A percentile compares a stretch with the other conserved stretches of the same genome.
These are phyloP conservation scores for Caradrina kadenii DNA, from an alignment of 2,888 invertebrate genomes.

Conservation along the genomic window DNA sequence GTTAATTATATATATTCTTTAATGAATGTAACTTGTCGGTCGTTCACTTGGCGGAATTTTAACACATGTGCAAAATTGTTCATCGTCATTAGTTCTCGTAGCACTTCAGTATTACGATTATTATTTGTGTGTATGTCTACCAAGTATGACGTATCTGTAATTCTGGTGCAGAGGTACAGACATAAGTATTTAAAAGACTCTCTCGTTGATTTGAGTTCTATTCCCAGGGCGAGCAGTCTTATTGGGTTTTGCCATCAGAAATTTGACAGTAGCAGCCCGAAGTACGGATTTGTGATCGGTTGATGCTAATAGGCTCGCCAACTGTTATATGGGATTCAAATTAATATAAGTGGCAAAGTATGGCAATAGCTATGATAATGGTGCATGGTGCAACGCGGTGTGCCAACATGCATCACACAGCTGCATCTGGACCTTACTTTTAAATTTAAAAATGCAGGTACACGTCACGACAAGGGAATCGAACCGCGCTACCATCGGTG, in stretches of 20 bases:
- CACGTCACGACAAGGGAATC: conserved; percentile 52
- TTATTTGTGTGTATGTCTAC: not conserved
- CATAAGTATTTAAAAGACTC: not conserved
- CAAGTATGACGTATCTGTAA: not conserved
- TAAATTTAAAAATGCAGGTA: conserved; percentile 10
- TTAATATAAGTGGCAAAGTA: too few relatives aligned
- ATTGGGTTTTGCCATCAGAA: not conserved
- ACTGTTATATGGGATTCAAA: too few relatives aligned
- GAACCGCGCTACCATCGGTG: conserved; percentile 68
- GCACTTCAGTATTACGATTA: not conserved
- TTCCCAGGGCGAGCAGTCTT: too few relatives aligned
- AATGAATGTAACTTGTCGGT: conserved; percentile 24
- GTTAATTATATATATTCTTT: conserved; percentile 22
- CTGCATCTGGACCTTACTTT: not conserved
- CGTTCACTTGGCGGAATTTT: conserved; percentile 1
- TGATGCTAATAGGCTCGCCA: too few relatives aligned
- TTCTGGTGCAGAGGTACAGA: not conserved
- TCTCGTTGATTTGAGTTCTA: not conserved
- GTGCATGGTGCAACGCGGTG: not conserved
- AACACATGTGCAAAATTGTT: conserved; percentile 9
- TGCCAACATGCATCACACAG: not conserved
- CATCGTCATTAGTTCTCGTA: not conserved
- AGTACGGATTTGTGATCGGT: too few relatives aligned
- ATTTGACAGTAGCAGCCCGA: not conserved
- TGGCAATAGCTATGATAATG: too few relatives aligned